Conservation (phyloP, 2,113 vertebrate genomes). For the Pseudorectes ferrugineus region DNA sequence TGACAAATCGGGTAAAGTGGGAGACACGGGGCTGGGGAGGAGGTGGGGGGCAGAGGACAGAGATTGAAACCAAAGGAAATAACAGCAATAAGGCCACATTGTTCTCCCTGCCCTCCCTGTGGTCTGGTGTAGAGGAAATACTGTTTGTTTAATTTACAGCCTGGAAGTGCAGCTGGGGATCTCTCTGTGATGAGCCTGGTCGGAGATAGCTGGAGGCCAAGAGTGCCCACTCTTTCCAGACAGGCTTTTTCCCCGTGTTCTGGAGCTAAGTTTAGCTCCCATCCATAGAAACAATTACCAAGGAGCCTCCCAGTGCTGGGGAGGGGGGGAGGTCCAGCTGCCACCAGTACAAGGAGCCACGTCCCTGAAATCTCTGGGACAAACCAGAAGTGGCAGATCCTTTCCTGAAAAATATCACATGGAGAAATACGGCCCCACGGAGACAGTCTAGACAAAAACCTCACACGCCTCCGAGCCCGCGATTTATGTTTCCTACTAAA, state of each 20-base stretch:
- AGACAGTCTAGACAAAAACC: neutral
- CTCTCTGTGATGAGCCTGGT: neutral
- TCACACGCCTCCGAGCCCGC: neutral
- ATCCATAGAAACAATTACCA: neutral
- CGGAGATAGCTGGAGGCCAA: neutral
- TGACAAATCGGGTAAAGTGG: slow-evolving; percentile 54
- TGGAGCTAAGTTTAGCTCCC: neutral
- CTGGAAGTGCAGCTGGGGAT: slow-evolving; percentile 55
- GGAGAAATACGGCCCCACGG: neutral
- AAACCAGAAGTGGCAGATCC: neutral
- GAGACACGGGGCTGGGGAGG: neutral
- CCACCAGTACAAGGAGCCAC: neutral
- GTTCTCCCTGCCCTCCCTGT: slow-evolving; percentile 32
- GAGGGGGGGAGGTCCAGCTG: neutral
- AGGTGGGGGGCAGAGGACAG: slow-evolving; percentile 31
- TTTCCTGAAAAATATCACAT: neutral
- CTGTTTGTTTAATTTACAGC: slow-evolving; percentile 60
- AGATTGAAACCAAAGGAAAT: slow-evolving; percentile 50
- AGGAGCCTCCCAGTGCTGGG: neutral
- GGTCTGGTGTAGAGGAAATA: slow-evolving; percentile 35
- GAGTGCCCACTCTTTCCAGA: neutral
- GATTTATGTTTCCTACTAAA: neutral
- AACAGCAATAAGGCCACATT: slow-evolving; percentile 53
- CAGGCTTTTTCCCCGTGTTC: neutral
- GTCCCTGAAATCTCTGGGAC: neutral